Percentiles rank a stretch among this genome's conserved stretches.
Conservation (phyloP, 2,888 invertebrate species). For the Pandemis cinnamomeana region DNA sequence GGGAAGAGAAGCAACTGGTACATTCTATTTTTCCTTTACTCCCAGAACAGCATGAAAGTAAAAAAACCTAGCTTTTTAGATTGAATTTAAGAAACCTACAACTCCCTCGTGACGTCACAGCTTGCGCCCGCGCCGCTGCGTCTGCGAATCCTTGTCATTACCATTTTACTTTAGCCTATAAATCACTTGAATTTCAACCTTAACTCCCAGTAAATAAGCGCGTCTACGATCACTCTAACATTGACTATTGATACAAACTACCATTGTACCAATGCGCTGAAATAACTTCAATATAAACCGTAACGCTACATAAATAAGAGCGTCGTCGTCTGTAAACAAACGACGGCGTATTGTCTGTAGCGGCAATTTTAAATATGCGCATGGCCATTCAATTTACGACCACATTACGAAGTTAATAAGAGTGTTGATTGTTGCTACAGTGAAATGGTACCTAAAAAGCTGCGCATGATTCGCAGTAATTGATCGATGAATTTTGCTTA, state of each 20-base stretch:
- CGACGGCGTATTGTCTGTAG: background rate
- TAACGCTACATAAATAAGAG: background rate
- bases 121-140: slow-evolving; percentile 4
- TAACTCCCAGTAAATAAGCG: background rate
- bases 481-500: background rate
- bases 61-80: too few species aligned
- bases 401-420: background rate
- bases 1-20: too few species aligned
- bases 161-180: background rate
- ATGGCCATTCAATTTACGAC: background rate
- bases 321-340: background rate
- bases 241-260: background rate
- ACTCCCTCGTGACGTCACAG: background rate
- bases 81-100: background rate
- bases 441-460: background rate
- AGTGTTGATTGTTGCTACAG: background rate
- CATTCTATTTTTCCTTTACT: too few species aligned
- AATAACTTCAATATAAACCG: background rate
- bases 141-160: background rate
- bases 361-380: background rate
- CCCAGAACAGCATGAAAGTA: too few species aligned
- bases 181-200: background rate
- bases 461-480: background rate
- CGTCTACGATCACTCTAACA: background rate
- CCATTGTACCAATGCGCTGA: background rate